Percentiles rank a stretch among this genome's conserved stretches.
Evolutionary conservation across 2,888 invertebrate species (phyloP).

Genomic region (Ectemnius cavifrons): DNA sequence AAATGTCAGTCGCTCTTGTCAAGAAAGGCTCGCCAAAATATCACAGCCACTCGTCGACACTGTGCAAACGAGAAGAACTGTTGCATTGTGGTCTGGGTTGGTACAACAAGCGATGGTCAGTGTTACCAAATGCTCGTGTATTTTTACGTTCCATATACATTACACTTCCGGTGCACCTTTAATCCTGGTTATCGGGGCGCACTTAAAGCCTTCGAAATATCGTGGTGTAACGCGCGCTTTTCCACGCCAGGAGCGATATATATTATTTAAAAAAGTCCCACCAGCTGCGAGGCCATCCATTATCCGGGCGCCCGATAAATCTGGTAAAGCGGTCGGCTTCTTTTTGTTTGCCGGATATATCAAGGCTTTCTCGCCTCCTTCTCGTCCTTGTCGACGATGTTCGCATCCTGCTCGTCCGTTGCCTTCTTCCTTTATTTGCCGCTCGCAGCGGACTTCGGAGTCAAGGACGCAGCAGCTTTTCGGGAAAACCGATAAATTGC

Average conservation of each 20-base stretch:
- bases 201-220: no score
- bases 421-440: slow-evolving; percentile 37
- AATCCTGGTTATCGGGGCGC: no score
- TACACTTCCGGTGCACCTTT: no score
- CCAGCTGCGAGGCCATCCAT: slow-evolving; percentile 66
- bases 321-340: slow-evolving; percentile 60
- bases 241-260: slow-evolving; percentile 39
- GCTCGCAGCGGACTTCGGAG: slow-evolving; percentile 40
- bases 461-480: slow-evolving; percentile 28
- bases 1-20: no score
- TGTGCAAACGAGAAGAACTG: no score
- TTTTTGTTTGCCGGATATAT: slow-evolving; percentile 76
- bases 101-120: no score
- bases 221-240: no score
- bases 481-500: slow-evolving; percentile 55
- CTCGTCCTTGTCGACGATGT: slow-evolving; percentile 27
- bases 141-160: no score
- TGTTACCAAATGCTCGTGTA: no score
- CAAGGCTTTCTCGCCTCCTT: slow-evolving; percentile 58
- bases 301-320: slow-evolving; percentile 74
- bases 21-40: no score
- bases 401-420: slow-evolving; percentile 1
- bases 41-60: no score
- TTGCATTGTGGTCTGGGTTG: no score
- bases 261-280: slow-evolving; percentile 68